These are phyloP conservation scores for Luffia ferchaultella DNA, from an alignment of 2,888 invertebrate genomes.

Conservation along the genomic window DNA sequence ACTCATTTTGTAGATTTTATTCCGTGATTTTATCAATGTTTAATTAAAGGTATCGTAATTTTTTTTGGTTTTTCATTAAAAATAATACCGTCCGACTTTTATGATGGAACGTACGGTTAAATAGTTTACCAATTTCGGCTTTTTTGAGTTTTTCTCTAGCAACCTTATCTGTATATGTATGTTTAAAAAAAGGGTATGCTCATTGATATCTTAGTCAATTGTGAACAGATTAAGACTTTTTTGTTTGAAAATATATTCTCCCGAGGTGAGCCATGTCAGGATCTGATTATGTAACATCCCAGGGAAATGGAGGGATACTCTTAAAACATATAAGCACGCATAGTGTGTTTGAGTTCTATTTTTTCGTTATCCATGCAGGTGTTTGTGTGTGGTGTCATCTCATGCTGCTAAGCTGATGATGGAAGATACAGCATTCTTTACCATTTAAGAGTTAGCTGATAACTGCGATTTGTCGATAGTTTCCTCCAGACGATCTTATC, in stretches of 20 bases:
- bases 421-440: background rate
- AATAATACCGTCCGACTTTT: no score
- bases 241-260: background rate
- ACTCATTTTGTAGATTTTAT: no score
- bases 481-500: no score
- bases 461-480: background rate
- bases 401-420: background rate
- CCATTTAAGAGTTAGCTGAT: background rate
- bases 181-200: background rate
- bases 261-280: background rate
- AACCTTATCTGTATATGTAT: background rate
- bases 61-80: no score
- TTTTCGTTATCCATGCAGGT: background rate
- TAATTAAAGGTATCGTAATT: no score
- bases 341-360: background rate
- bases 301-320: background rate
- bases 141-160: no score
- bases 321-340: background rate
- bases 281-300: background rate
- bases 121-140: no score
- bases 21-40: no score
- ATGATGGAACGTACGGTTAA: no score
- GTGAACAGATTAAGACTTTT: background rate
- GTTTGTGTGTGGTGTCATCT: background rate
- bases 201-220: background rate